Base-by-base conservation (phyloP, 2,888 invertebrate species). In the Hirudinaria manillensis region DNA sequence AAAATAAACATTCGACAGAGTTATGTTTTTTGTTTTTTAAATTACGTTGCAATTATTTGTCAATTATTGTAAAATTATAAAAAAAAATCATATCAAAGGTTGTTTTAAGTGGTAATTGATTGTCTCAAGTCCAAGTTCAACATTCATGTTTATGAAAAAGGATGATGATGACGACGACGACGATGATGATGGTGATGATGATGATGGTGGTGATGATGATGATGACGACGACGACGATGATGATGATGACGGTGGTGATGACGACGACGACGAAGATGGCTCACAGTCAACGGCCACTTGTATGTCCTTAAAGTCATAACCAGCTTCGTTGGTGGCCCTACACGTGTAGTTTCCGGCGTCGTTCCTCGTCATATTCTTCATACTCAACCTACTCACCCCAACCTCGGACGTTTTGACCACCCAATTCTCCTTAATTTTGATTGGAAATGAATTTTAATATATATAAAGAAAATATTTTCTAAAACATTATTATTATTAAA, bases 231-330 rank as follows among this genome's bases (percentile, higher is more conserved):
- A 68, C 6, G 56, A 65, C n/a, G 32, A 73, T 73, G 36, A 73
- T 19, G 21, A 45, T 51, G 51, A 45, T n/a, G 71, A 70, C 19
- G 24, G 38, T 3, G 51, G 38, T 13, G 51, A 70, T 3, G 71
- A 45, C n/a, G 65, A 36, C 24, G 73, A 36, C 65, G 73, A 65
- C 36, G 66, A 73, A 65, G 61, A 16, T 61, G 32, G 38, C 51
- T 75, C 24, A 75, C 75, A 72, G 32, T 75, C 61, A n/a, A 75
- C 51, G n/a, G 45, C 51, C 21, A 75, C 75, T 10, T 55, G 45
- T 21, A 72, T 38, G 24, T 38, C 45, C 66, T 65, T 75, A 27
- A 32, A 0, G 38, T 71, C 75, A 27, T 61, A 38, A 16, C 75
- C 75, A 21, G 75, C 75, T 21, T 36, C 38, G 34, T 75, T 75